Evolutionary conservation across 2,888 invertebrate species (phyloP), one percentile per base, ranked within the genome.

Genomic region (Cataglyphis altisquamis): DNA sequence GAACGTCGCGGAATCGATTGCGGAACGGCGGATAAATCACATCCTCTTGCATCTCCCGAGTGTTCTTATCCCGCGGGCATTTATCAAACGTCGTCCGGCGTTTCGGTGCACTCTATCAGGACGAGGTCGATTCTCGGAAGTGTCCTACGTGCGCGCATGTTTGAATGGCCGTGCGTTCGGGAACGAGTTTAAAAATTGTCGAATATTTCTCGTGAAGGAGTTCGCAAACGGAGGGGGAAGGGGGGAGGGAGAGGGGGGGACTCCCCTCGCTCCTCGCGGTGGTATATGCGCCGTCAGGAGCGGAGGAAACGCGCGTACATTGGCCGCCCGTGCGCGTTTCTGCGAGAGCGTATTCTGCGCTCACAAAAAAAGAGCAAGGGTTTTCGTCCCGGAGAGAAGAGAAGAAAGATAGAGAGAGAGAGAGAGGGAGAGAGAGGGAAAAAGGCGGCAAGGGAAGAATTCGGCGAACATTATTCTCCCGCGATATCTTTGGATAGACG

Each of bases 141-240:
- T 92, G 88, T 89, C 88, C 88, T 85, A 88, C 90, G 90, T 87
- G 74, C 57, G 52, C 78, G 74, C 80, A 57, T 90, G 93, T 93
- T 92, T 90, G 91, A 92, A 93, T 92, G 92, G 90, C 62, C 62
- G 72, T 32, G 77, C 29, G 92, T 91, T 92, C 92, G 89, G 92
- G 92, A 93, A 93, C 94, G 93, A 92, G 94, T 94, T 94, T 93
- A 92, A 94, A 93, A 93, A 94, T 93, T 94, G 93, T 92, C 93
- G 93, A 94, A 94, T 94, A 93, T 94, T 93, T 92, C 92, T 91
- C 91, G 89, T 60, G 77, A 63, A 84, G 82, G 73, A 81, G 73
- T 86, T 82, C 83, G 60, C 75, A 0, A 0, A 4, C 36, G 36
- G 36, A 0, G 32, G 74, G 82, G 77, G 82, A n/a, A n/a, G 81